Evolutionary conservation across 2,797 vertebrate genomes (phyloP).

Genomic region (Lutjanus argentimaculatus): DNA sequence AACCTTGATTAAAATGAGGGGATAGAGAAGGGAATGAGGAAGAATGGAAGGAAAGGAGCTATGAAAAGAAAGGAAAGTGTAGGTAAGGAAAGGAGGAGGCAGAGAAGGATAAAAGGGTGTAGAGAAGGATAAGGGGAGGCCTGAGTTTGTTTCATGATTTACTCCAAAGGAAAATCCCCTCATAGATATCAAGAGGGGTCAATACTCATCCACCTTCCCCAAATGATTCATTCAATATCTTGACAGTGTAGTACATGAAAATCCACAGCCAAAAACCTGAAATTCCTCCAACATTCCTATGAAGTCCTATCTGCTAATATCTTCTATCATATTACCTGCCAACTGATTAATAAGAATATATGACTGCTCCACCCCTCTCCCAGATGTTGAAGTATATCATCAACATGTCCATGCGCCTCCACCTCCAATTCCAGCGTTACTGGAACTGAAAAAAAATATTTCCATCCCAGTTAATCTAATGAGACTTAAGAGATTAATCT

Average conservation of each 20-base stretch:
- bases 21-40: not conserved
- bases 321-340: constrained; percentile 2
- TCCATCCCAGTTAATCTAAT: constrained; percentile 62
- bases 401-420: constrained; percentile 19
- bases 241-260: constrained; percentile 8
- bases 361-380: constrained; percentile 33
- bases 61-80: not conserved
- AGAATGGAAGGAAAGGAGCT: not conserved
- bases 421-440: constrained; percentile 43
- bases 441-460: constrained; percentile 18
- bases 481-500: constrained; percentile 71
- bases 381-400: constrained; percentile 44
- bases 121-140: not conserved
- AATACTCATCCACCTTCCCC: not conserved
- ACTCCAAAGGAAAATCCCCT: no score
- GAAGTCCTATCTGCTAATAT: constrained; percentile 11
- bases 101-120: not conserved
- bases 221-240: constrained; percentile 26
- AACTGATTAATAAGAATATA: constrained; percentile 35
- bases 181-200: no score
- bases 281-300: constrained; percentile 6
- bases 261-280: constrained; percentile 14
- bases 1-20: not conserved
- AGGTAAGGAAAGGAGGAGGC: not conserved
- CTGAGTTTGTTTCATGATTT: not conserved